These are phyloP conservation scores for Sardina pilchardus DNA, from an alignment of 2,113 vertebrate species.

Conservation along the genomic window DNA sequence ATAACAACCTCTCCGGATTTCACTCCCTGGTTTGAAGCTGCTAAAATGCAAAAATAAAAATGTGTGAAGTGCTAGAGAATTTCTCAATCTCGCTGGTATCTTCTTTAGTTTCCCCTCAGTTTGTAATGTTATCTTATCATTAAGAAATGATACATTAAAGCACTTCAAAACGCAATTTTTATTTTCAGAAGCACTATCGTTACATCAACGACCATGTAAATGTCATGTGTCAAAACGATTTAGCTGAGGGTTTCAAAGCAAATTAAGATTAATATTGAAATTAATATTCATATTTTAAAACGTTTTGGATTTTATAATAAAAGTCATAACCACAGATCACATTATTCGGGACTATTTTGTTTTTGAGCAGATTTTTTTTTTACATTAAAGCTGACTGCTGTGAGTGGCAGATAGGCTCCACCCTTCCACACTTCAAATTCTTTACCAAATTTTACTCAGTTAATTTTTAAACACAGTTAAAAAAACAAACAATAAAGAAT, in stretches of 20 bases:
- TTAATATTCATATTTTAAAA: not conserved
- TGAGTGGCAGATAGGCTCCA: not conserved
- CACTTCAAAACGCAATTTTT: not conserved
- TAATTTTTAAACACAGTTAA: no score
- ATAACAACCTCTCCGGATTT: slow-evolving; percentile 90
- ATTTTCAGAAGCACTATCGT: not conserved
- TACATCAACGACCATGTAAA: not conserved
- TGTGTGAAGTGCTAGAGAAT: slow-evolving; percentile 64
- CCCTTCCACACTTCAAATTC: not conserved
- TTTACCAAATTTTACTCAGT: no score
- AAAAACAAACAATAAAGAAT: no score
- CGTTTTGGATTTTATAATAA: not conserved
- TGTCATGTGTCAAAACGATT: not conserved
- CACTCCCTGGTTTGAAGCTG: slow-evolving; percentile 81
- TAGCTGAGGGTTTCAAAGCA: not conserved
- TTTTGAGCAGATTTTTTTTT: not conserved
- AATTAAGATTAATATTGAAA: not conserved
- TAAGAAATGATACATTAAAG: not conserved
- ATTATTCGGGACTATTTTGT: not conserved
- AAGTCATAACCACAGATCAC: not conserved
- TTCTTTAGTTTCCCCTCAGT: slow-evolving; percentile 44
- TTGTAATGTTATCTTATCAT: not conserved
- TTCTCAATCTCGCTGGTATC: slow-evolving; percentile 51
- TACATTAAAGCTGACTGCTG: not conserved
- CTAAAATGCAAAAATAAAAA: slow-evolving; percentile 81